Evolutionary conservation across 2,888 invertebrate genomes (phyloP), one percentile per base, ranked within the genome.

Genomic region (Cyaniris semiargus): DNA sequence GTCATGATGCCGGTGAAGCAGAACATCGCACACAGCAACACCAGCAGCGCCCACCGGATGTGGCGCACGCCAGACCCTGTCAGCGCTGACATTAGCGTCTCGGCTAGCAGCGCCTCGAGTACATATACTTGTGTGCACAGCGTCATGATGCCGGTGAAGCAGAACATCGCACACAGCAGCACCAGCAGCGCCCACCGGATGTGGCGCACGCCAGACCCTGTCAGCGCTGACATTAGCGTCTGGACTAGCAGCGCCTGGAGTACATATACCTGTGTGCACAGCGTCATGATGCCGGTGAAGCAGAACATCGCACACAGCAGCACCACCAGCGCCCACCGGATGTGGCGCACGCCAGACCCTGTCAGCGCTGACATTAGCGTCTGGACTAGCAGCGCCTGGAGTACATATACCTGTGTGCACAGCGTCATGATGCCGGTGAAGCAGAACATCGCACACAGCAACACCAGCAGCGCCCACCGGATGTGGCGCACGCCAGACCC

Each of bases 321-420:
- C 2, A 93, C 83, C 4, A 92, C 89, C 80, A 93, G 91, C 0
- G 89, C 90, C 92, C 92, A 93, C 3, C 86, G 83, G 72, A 91
- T 86, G 82, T 90, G 92, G 58, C 89, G 84, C 27, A 93, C 84
- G 87, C 1, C 84, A 87, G 0, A 48, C 13, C 91, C 92, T 0
- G 89, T 90, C 78, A 92, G 87, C 1, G 91, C 84, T 0, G 93
- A 94, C 88, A 93, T 91, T 79, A 94, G 84, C 3, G 93, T 93
- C 80, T 93, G 93, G 0, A 93, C 86, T 18, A 90, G 78, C 34
- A 94, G 77, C 0, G 88, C 92, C 93, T 94, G 85, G 78, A 79
- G 78, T 76, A 44, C 38, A 31, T 31, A 31, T 80, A 92, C 93
- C 89, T 93, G 92, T 1, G 93, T 90, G 78, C 93, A 93, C 7